Conservation (phyloP, 2,113 vertebrate genomes). For the Syrmaticus mikado region DNA sequence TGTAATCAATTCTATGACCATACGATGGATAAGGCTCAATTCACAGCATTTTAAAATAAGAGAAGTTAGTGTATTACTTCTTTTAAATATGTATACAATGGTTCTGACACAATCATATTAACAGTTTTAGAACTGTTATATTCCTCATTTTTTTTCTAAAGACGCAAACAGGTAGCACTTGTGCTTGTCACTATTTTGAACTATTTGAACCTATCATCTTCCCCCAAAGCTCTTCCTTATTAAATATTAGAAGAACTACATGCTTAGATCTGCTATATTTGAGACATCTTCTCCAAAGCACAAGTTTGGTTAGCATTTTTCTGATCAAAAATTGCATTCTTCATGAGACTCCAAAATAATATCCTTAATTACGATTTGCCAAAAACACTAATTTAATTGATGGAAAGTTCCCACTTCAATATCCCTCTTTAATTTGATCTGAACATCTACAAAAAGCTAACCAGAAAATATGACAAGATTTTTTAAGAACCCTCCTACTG, state of each 20-base stretch:
- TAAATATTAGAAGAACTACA: constrained; percentile 8
- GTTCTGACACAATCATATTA: background rate
- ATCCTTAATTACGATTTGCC: background rate
- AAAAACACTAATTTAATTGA: background rate
- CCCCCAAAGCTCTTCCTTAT: background rate
- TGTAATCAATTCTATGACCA: background rate
- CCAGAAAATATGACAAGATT: background rate
- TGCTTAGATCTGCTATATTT: constrained; percentile 1
- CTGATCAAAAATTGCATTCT: background rate
- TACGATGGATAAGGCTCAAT: background rate
- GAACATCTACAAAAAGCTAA: background rate
- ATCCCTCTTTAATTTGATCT: background rate
- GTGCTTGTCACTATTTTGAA: constrained; percentile 20
- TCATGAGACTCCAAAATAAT: background rate
- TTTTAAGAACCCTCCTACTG: background rate
- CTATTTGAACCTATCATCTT: constrained; percentile 21
- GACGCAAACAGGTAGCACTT: background rate
- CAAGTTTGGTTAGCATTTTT: background rate
- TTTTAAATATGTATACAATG: constrained; percentile 2
- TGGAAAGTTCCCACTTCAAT: background rate
- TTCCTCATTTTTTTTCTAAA: constrained; percentile 11
- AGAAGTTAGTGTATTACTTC: constrained; percentile 5
- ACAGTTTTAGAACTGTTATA: background rate
- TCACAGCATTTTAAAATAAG: background rate
- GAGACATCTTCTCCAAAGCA: background rate